Percentiles rank a stretch among this genome's conserved stretches.
These are phyloP conservation scores for Loriculus beryllinus DNA, from an alignment of 2,797 vertebrate species.

Conservation along the genomic window DNA sequence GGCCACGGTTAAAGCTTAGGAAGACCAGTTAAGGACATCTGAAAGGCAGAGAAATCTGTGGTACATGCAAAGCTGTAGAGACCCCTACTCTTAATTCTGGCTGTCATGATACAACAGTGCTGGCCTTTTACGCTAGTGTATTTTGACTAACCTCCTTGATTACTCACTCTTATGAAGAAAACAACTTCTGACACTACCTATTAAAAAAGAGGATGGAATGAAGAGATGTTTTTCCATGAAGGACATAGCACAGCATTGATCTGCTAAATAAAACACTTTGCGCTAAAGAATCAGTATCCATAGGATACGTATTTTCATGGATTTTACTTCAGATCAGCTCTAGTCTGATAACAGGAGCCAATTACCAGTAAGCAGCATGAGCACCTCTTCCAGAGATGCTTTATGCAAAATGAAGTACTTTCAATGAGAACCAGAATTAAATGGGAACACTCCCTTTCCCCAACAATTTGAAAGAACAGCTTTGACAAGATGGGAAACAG, in stretches of 20 bases:
- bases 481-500: neutral
- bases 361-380: neutral
- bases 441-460: neutral
- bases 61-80: neutral
- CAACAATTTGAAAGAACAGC: neutral
- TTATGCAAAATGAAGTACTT: neutral
- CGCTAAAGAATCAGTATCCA: neutral
- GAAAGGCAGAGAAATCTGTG: constrained; percentile 26
- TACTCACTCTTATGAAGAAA: neutral
- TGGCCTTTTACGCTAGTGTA: neutral
- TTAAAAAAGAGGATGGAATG: neutral
- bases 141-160: neutral
- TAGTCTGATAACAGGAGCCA: neutral
- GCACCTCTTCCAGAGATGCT: neutral
- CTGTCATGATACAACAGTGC: neutral
- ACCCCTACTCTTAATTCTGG: neutral
- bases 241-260: neutral
- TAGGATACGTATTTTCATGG: rapidly evolving
- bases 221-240: neutral
- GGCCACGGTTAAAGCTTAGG: constrained; percentile 89
- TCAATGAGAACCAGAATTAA: neutral
- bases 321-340: neutral
- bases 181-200: neutral
- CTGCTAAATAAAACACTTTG: neutral
- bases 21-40: constrained; percentile 18